A percentile compares a stretch with the other conserved stretches of the same genome.
Conservation (phyloP, 2,113 vertebrate species). For the Athene noctua region DNA sequence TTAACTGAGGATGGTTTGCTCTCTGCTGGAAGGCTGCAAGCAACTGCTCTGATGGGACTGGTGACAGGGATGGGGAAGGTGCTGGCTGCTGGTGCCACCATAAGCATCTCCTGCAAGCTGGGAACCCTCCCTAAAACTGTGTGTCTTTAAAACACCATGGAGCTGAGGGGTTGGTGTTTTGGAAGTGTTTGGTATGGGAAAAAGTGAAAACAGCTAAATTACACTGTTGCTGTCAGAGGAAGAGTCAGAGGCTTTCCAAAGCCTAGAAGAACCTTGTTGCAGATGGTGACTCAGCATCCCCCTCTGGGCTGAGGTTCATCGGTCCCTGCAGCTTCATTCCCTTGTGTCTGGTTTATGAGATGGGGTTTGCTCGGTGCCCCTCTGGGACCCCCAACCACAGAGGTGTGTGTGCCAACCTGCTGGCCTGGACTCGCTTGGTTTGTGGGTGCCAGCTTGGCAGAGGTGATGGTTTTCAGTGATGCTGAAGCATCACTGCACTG, state of each 20-base stretch:
- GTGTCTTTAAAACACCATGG: rapidly evolving
- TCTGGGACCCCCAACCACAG: rapidly evolving
- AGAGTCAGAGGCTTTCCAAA: background rate
- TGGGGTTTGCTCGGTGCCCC: rapidly evolving
- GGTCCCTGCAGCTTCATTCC: background rate
- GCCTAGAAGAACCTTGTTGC: background rate
- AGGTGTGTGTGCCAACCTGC: background rate
- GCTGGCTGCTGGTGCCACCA: background rate
- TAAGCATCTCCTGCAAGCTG: background rate
- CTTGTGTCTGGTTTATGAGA: rapidly evolving
- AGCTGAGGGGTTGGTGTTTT: background rate
- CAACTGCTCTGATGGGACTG: background rate
- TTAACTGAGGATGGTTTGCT: background rate
- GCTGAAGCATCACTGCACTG: background rate
- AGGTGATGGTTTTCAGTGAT: background rate
- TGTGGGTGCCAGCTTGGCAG: background rate
- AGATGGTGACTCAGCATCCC: background rate
- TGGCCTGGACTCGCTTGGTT: background rate
- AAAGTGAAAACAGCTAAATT: background rate
- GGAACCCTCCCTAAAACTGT: background rate
- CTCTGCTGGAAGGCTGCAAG: background rate
- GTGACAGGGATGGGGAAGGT: background rate
- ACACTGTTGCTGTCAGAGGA: background rate
- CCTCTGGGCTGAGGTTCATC: background rate
- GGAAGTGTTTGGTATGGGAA: background rate